These are phyloP conservation scores for Ephydatia muelleri DNA, from an alignment of 37 sponge, comb jelly and placozoan genomes.

Conservation along the genomic window DNA sequence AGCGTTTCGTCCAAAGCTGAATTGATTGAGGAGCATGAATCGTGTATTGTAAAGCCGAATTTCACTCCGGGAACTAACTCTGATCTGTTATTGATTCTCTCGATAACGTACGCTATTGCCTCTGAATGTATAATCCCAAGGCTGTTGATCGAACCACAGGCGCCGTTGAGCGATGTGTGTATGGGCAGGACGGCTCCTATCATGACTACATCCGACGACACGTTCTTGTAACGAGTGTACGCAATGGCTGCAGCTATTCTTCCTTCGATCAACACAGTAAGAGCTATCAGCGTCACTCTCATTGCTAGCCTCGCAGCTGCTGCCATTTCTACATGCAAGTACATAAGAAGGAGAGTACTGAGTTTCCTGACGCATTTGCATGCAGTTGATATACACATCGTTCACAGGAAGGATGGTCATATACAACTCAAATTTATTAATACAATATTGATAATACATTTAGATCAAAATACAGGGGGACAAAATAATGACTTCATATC, in stretches of 20 bases:
- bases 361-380: too few relatives aligned
- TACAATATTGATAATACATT: too few relatives aligned
- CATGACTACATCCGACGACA: conserved; percentile 26
- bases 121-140: conserved; percentile 51
- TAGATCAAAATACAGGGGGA: too few relatives aligned
- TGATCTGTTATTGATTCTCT: conserved; percentile 52
- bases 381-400: too few relatives aligned
- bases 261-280: background rate
- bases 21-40: conserved; percentile 63
- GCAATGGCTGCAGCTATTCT: background rate
- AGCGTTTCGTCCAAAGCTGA: conserved; percentile 56
- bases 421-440: too few relatives aligned
- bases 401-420: too few relatives aligned
- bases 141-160: conserved; percentile 20
- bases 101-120: conserved; percentile 74
- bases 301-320: background rate
- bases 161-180: conserved; percentile 31
- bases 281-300: background rate
- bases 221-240: background rate
- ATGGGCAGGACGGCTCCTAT: conserved; percentile 81
- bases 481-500: too few relatives aligned
- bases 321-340: background rate
- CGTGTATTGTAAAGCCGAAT: conserved; percentile 75
- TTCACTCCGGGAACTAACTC: conserved; percentile 44
- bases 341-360: too few relatives aligned